These are phyloP conservation scores for Lytechinus pictus DNA, from an alignment of 35 echinoderm and acorn worm genomes.

Conservation along the genomic window DNA sequence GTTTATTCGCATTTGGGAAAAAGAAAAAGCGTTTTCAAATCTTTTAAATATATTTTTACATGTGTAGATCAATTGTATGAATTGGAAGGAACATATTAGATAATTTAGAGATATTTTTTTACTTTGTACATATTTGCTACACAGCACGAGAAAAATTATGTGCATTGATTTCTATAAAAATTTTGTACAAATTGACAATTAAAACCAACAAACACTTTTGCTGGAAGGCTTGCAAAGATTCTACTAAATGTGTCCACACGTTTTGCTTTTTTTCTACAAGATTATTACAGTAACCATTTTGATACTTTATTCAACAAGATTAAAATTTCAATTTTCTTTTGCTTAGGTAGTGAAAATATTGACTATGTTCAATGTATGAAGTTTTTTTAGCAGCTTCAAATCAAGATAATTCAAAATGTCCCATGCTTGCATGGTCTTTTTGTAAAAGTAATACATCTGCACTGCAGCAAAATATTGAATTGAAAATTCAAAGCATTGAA, in stretches of 20 bases:
- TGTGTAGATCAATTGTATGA: not conserved
- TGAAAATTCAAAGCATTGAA: not conserved
- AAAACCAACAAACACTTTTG: not conserved
- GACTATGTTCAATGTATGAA: not conserved
- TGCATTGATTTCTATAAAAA: conserved; percentile 43
- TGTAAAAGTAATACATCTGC: not conserved
- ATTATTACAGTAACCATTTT: not conserved
- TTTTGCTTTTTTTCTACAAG: not conserved
- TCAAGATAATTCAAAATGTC: not conserved
- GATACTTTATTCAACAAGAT: not conserved
- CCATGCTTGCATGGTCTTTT: not conserved
- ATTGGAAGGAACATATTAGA: conserved; percentile 32
- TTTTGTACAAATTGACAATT: conserved; percentile 41
- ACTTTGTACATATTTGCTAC: conserved; percentile 40
- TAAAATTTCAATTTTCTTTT: not conserved
- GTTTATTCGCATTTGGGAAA: not conserved
- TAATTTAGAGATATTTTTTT: conserved; percentile 36
- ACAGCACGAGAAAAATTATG: conserved; percentile 39
- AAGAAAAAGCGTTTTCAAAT: not conserved
- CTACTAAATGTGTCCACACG: not conserved
- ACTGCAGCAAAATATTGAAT: not conserved
- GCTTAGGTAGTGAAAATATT: not conserved
- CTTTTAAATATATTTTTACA: not conserved
- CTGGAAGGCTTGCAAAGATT: conserved; percentile 50
- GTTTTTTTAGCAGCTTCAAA: not conserved